Evolutionary conservation across 2,888 invertebrate genomes (phyloP).

Genomic region (Oxyteleia sp.): DNA sequence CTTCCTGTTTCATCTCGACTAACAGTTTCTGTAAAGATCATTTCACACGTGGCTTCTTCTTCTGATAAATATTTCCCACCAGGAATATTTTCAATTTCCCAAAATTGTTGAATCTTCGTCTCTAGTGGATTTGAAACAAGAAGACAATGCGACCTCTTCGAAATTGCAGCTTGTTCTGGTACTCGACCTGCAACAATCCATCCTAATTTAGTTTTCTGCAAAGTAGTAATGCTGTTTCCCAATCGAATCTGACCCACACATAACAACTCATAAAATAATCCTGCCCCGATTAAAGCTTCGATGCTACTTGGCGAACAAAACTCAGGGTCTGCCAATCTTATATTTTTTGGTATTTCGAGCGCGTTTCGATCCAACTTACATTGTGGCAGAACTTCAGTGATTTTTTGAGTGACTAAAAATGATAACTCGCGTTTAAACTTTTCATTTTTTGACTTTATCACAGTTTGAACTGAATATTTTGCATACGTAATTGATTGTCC

Average conservation of each 20-base stretch:
- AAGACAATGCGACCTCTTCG: neutral
- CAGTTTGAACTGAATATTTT: conserved; percentile 32
- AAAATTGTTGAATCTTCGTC: conserved; percentile 16
- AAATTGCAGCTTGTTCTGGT: neutral
- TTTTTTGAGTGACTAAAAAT: conserved; percentile 50
- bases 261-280: conserved; percentile 35
- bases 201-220: conserved; percentile 44
- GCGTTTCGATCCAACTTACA: conserved; percentile 27
- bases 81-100: conserved; percentile 17
- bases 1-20: conserved; percentile 14
- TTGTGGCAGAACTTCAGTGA: conserved; percentile 52
- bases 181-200: conserved; percentile 40
- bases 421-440: conserved; percentile 27
- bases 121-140: neutral
- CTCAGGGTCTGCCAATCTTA: conserved; percentile 29
- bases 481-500: conserved; percentile 27
- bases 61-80: conserved; percentile 1
- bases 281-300: conserved; percentile 24
- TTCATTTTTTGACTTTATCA: conserved; percentile 44
- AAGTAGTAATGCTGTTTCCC: neutral
- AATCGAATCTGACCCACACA: conserved; percentile 30
- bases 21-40: neutral
- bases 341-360: conserved; percentile 11
- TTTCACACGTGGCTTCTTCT: conserved; percentile 13
- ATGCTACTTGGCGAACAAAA: conserved; percentile 11